Evolutionary conservation across 2,888 invertebrate genomes (phyloP), one percentile per base, ranked within the genome.

Genomic region (Chaetoderma sp.): DNA sequence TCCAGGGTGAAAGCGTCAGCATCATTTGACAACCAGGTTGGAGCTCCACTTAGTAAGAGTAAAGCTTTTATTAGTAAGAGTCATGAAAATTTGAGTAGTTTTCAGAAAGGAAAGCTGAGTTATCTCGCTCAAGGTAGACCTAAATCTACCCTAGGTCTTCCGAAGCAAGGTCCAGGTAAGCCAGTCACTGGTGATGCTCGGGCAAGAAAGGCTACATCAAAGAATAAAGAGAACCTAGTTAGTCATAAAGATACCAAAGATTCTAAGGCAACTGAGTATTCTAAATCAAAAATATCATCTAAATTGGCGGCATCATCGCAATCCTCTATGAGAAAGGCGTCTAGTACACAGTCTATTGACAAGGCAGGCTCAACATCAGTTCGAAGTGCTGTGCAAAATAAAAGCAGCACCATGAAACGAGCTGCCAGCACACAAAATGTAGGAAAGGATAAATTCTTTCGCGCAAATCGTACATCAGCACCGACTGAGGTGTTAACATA

Each of bases 351-450:
- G 64, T 80, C 83, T 59, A 82, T 85, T 30, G 81, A 79, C 63
- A 79, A 78, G 54, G 65, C 75, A 16, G 78, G 78, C 18, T 56
- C 72, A 10, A 61, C 62, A 4, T 54, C 60, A 2, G 63, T 67
- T 28, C 21, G 50, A 44, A 28, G 52, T 39, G 33, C 52, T 23
- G 49, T 56, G 39, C 68, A 67, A 42, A 73, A 75, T 39, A 70
- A 75, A 42, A 64, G 70, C n/a, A 63, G 63, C 21, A 63, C 75
- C 10, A 83, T 84, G 71, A 85, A 84, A 70, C 73, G 84, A 23
- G 82, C 85, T 6, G 78, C 81, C 44, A 84, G 84, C 68, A 80
- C 83, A n/a, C 86, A 85, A 68, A 86, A 84, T 70, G 82, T 86
- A 27, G 80, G 78, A 56, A 79, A 81, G 68, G 79, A 80, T 45